phyloP scores from a whole-genome alignment of 2,113 vertebrate species.

The Rhadina sibilatrix region DNA sequence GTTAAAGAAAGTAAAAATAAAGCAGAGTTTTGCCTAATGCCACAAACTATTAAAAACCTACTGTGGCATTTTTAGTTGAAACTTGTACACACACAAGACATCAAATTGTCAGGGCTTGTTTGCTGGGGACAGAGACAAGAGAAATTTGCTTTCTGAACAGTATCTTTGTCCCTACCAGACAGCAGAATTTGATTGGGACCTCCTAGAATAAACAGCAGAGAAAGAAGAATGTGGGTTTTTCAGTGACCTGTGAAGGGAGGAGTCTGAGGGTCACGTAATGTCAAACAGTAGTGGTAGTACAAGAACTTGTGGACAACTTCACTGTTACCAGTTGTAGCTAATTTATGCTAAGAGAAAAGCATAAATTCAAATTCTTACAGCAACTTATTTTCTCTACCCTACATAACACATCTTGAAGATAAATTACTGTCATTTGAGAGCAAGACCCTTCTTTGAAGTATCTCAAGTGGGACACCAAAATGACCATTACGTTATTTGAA shows the following conservation, averaged over 20 bases:
- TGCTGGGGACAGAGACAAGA: background rate
- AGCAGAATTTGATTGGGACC: background rate
- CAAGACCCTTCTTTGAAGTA: background rate
- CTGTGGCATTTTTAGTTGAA: background rate
- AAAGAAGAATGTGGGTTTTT: background rate
- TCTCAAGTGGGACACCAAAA: background rate
- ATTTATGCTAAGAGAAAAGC: background rate
- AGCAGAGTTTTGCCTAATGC: background rate
- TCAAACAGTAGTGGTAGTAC: background rate
- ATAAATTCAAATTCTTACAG: background rate
- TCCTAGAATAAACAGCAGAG: background rate
- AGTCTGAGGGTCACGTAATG: background rate
- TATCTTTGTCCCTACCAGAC: background rate
- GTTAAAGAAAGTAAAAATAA: background rate
- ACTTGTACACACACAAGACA: background rate
- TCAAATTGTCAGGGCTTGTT: background rate
- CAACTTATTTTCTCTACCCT: background rate
- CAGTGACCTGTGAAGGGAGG: background rate
- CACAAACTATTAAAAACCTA: background rate
- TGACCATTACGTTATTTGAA: background rate
- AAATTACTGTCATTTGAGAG: background rate
- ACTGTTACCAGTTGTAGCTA: background rate
- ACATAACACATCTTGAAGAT: background rate
- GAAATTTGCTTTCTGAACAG: background rate
- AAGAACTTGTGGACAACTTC: background rate